These are phyloP conservation scores for Triplophysa tibetana DNA, from an alignment of 2,113 vertebrate genomes.

Conservation along the genomic window DNA sequence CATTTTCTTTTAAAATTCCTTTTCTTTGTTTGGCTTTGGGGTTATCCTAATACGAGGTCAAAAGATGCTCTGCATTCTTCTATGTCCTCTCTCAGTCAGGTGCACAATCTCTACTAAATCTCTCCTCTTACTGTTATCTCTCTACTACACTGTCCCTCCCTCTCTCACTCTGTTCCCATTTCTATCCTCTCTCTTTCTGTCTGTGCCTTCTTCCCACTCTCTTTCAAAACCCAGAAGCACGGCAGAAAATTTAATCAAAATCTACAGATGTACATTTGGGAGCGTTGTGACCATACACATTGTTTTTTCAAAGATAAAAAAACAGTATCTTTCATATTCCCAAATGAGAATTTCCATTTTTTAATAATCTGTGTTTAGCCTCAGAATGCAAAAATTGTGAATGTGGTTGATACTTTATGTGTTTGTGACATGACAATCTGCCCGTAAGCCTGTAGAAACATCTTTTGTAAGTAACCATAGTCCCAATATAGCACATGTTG, in stretches of 20 bases:
- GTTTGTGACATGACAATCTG: neutral
- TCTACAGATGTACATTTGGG: too few species aligned
- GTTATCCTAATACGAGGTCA: conserved; percentile 4
- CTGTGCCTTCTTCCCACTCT: conserved; percentile 17
- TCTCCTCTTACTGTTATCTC: conserved; percentile 37
- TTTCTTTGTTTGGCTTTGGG: neutral
- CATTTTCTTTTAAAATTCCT: neutral
- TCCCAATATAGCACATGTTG: conserved; percentile 5
- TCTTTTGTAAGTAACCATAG: neutral
- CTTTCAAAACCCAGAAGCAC: conserved; percentile 6
- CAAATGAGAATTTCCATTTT: too few species aligned
- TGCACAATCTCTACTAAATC: conserved; percentile 48
- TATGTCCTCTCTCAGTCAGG: conserved; percentile 18
- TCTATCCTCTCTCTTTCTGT: neutral
- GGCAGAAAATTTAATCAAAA: neutral
- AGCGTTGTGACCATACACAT: too few species aligned
- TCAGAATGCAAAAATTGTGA: neutral
- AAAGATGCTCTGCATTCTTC: neutral
- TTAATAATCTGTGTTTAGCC: neutral
- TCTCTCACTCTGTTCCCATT: conserved; percentile 32
- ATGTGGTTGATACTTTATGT: neutral
- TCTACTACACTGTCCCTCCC: conserved; percentile 43
- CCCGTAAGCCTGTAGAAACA: neutral
- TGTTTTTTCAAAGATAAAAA: too few species aligned
- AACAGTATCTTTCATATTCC: too few species aligned